Evolutionary conservation across 2,888 invertebrate species (phyloP).

Genomic region (Cosmopolites sordidus): DNA sequence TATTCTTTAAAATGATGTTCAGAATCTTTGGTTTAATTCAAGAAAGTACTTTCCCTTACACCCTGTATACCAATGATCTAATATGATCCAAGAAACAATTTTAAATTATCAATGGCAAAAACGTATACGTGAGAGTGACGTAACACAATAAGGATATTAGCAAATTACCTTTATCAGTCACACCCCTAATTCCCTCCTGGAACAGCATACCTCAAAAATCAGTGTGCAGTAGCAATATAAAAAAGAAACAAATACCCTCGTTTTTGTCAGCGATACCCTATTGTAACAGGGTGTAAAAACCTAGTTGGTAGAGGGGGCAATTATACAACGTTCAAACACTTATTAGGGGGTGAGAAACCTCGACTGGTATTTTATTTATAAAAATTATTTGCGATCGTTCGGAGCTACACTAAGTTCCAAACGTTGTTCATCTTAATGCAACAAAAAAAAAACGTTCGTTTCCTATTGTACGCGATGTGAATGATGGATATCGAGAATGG

Average conservation of each 20-base stretch:
- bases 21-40: too few species aligned
- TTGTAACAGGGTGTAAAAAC: constrained; percentile 13
- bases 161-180: neutral
- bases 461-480: too few species aligned
- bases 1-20: too few species aligned
- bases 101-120: too few species aligned
- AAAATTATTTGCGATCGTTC: constrained; percentile 3
- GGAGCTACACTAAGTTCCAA: neutral
- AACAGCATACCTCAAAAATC: neutral
- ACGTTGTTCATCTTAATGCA: too few species aligned
- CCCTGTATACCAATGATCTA: too few species aligned
- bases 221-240: neutral
- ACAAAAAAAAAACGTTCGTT: too few species aligned
- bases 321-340: constrained; percentile 36
- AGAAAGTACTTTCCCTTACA: too few species aligned
- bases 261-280: constrained; percentile 10
- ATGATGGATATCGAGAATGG: too few species aligned
- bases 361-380: neutral
- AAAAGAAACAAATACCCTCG: constrained; percentile 6
- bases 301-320: constrained; percentile 23
- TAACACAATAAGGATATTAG: too few species aligned
- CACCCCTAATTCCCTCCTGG: neutral
- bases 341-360: constrained; percentile 29
- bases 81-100: too few species aligned
- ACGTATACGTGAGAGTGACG: too few species aligned